phyloP scores from a whole-genome alignment of 2,797 vertebrate species.

The Streptopelia turtur region DNA sequence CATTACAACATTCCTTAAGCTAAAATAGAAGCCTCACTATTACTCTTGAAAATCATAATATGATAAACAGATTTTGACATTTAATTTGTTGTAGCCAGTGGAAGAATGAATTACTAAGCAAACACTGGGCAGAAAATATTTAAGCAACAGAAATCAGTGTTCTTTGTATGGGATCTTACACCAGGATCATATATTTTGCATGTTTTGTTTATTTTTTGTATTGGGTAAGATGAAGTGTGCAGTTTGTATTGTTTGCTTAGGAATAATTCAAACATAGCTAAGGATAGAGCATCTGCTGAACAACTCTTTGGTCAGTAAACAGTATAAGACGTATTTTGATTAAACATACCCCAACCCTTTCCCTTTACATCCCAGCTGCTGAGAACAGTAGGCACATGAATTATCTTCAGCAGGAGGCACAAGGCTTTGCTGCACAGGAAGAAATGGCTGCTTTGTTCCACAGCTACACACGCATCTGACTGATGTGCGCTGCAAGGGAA shows the following conservation, averaged over 20 bases:
- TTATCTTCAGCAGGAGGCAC: conserved; percentile 24
- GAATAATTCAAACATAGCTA: conserved; percentile 43
- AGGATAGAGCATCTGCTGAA: conserved; percentile 33
- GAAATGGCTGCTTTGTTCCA: conserved; percentile 5
- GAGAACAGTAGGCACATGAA: not conserved
- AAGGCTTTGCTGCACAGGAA: not conserved
- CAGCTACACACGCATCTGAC: not conserved
- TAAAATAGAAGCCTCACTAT: not conserved
- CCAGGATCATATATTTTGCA: not conserved
- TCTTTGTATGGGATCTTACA: not conserved
- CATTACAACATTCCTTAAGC: conserved; percentile 39
- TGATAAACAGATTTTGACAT: conserved; percentile 50
- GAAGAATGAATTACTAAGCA: not conserved
- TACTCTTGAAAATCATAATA: conserved; percentile 35
- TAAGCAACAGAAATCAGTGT: not conserved
- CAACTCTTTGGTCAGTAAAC: conserved; percentile 40
- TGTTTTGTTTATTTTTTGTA: conserved; percentile 36
- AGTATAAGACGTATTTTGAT: conserved; percentile 32
- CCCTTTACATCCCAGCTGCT: not conserved
- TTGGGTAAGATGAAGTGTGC: conserved; percentile 7
- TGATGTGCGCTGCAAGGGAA: not conserved
- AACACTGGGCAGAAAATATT: conserved; percentile 3
- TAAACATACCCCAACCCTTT: not conserved
- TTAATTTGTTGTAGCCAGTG: conserved; percentile 32
- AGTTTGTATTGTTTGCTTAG: conserved; percentile 44